Evolutionary conservation across 2,888 invertebrate species (phyloP).

Genomic region (Lapara coniferarum): DNA sequence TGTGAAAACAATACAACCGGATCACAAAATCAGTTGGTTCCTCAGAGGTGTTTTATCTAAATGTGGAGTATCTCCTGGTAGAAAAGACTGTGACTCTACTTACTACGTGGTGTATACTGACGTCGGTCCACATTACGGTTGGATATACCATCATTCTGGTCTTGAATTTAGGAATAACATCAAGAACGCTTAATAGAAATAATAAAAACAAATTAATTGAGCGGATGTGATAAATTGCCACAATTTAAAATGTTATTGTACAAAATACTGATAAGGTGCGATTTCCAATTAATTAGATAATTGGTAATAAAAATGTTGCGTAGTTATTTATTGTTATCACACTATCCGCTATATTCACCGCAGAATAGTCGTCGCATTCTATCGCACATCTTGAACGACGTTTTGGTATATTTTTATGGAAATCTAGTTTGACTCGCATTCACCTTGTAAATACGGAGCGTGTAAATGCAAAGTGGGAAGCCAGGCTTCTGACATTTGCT

Average conservation of each 20-base stretch:
- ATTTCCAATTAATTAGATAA: neutral
- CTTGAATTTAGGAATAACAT: conserved; percentile 57
- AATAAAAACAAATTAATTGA: neutral
- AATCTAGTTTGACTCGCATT: neutral
- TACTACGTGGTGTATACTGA: conserved; percentile 72
- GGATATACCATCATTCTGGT: conserved; percentile 70
- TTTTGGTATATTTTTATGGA: neutral
- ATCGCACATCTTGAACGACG: neutral
- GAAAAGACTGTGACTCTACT: conserved; percentile 58
- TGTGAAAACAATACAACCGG: conserved; percentile 62
- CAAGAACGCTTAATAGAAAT: neutral
- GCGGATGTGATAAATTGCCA: neutral
- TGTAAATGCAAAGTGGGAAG: conserved; percentile 9
- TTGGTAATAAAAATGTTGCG: neutral
- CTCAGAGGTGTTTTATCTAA: conserved; percentile 73
- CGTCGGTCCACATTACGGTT: conserved; percentile 71
- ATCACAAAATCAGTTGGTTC: conserved; percentile 70
- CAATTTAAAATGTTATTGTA: neutral
- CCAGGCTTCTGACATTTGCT: neutral
- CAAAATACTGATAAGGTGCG: neutral
- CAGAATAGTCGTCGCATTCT: too few relatives aligned
- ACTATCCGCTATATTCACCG: too few relatives aligned
- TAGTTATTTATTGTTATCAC: neutral
- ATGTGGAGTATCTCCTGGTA: conserved; percentile 59
- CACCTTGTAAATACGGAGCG: neutral